Evolutionary conservation across 1,140 invertebrate genomes (phyloP), one percentile per base, ranked within the genome.

Genomic region (Dreissena polymorpha): DNA sequence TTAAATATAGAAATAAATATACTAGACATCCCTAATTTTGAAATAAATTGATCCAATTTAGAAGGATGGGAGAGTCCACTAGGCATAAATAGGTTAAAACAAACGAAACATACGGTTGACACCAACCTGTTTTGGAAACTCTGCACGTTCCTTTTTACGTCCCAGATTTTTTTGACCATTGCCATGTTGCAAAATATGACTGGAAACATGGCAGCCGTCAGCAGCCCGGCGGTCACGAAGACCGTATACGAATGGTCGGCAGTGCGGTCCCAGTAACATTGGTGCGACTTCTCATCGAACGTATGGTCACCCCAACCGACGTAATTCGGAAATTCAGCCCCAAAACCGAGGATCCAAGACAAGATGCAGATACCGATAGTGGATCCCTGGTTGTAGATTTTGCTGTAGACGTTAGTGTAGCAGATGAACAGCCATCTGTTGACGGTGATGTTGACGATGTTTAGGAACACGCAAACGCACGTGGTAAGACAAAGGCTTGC

Each of bases 211-310:
- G 91, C 91, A 0, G 16, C 10, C n/a, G 86, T 79, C 71, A 92
- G 90, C 10, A 89, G 78, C 21, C 67, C 86, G 13, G 55, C 23
- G 6, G 90, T 84, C 1, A 92, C 90, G 39, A 91, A 87, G 65
- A 92, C 57, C 10, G 90, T 92, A 80, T 91, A 92, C 14, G 85
- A 85, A 23, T 87, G 72, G 69, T 82, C 90, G 14, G 86, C 86
- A 0, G 90, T 89, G 23, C 91, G 74, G 74, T 93, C 89, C 89
- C 89, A 93, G 21, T 91, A 88, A 72, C 92, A 93, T 27, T 88
- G 86, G 69, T 89, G 85, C 76, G 88, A 88, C 80, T 92, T 90
- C 29, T 69, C 21, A 73, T 93, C 91, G 76, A 89, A 93, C n/a
- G 63, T 76, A 75, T 92, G 91, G 18, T 85, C 90, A 8, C 90